Evolutionary conservation across 2,888 invertebrate genomes (phyloP), one percentile per base, ranked within the genome.

Genomic region (Ophonus ardosiacus): DNA sequence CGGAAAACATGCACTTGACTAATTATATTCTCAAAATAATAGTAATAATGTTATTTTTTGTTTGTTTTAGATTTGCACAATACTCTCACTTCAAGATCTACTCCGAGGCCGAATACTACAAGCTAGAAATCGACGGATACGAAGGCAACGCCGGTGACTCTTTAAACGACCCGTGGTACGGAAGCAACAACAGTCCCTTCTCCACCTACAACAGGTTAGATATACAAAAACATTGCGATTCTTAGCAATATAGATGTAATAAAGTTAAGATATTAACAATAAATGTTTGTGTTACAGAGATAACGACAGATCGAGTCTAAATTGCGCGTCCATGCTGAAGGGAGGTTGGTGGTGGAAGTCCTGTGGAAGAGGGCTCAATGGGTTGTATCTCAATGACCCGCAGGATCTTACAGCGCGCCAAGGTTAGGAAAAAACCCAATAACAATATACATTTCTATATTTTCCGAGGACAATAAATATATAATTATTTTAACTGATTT

Each of bases 281-380:
- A 31, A 43, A 43, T 10, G 24, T 43, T 43, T 43, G 8, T 10
- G 8, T 43, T 43, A 10, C 92, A 96, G 97, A 90, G 97, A 97
- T 90, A 97, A 98, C 90, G 97, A 98, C 91, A 93, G 97, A 88
- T 97, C 97, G 61, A 97, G 97, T 86, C 92, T 97, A 88, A 98
- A 98, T 91, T 97, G 97, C 90, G 97, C 97, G 21, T 97, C 97
- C 15, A 97, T 97, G 97, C 93, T 98, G 87, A 97, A 97, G 92
- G 97, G 97, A 79, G 97, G 97, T 5, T 98, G 97, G 97, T 98
- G 97, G 97, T 97, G 97, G 97, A 97, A 97, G 90, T 97, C 97
- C 0, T 98, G 97, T 89, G 97, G 97, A 24, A 93, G 97, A 88
- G 97, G 97, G 7, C 93, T 98, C 31, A 98, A 98, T 90, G 97